Base-by-base conservation (phyloP, 2,797 vertebrate species). In the Podarcis lilfordi region DNA sequence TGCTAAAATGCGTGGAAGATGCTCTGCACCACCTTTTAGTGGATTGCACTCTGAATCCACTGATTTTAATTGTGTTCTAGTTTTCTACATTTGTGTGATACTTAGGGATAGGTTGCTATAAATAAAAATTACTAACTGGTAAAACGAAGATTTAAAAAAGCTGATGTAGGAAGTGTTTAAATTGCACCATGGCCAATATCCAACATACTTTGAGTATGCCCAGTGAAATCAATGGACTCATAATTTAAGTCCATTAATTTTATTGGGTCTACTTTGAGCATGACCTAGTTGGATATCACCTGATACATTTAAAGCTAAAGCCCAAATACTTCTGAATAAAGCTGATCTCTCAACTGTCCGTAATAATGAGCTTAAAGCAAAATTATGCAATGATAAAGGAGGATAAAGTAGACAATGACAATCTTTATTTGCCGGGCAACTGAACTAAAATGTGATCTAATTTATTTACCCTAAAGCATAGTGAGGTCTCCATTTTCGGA, bases 401-500 rank as follows among this genome's bases (percentile, higher is more conserved):
- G 86, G 69, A 89, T 71, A 27, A 5, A 72, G 45, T 66, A 71
- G 89, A 74, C 88, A 87, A 88, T 77, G 90, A 94, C 92, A 94
- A 89, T 93, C 87, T 90, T 80, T 82, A 45, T 76, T 76, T 87
- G 78, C 81, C 85, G 84, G 89, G 84, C 89, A 88, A 91, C 23
- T 45, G 82, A 82, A 87, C 1, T 92, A 93, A 82, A 85, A 92
- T 89, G 82, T 29, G 29, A n/a, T 76, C 0, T 76, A 85, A 32
- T 78, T 87, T 13, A 80, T 86, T 80, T 80, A 3, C 40, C 59
- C 85, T 89, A 85, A 61, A 88, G 25, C 37, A 83, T 55, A 76
- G 88, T 94, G 91, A 92, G 90, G 6, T 84, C 86, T 91, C 89
- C 61, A 37, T 27, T 92, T 93, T 94, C 86, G 32, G 68, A 59